Evolutionary conservation across 1,140 invertebrate genomes (phyloP).

Genomic region (Drosophila punjabiensis): DNA sequence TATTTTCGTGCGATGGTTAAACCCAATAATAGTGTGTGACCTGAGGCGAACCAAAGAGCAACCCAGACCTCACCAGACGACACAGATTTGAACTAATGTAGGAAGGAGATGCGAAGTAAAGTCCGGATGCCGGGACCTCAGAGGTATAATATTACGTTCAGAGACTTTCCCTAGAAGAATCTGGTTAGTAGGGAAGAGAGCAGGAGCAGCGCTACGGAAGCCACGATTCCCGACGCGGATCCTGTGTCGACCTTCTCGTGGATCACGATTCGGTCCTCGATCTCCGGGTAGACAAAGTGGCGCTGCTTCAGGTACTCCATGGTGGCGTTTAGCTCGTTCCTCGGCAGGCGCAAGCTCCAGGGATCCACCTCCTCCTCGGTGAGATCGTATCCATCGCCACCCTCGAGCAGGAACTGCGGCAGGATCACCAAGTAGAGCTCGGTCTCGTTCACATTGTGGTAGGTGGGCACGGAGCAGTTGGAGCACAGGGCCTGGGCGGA

Average conservation of each 20-base stretch:
- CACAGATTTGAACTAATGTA: constrained; percentile 5
- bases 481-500: constrained; percentile 86
- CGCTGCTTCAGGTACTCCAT: constrained; percentile 57
- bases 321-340: constrained; percentile 59
- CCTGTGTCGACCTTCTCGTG: constrained; percentile 25
- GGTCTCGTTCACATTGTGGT: constrained; percentile 83
- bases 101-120: too few relatives aligned
- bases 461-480: constrained; percentile 86
- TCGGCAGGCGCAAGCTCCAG: constrained; percentile 27
- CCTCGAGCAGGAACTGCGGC: constrained; percentile 55
- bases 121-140: constrained; percentile 3
- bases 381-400: constrained; percentile 65
- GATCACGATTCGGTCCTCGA: constrained; percentile 86
- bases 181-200: constrained; percentile 38
- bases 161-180: constrained; percentile 17
- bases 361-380: constrained; percentile 28
- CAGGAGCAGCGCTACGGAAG: constrained; percentile 47
- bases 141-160: not conserved
- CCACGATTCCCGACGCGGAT: constrained; percentile 36
- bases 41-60: not conserved
- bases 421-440: constrained; percentile 87
- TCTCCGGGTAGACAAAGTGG: constrained; percentile 86
- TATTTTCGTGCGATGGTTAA: constrained; percentile 4
- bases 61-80: not conserved
- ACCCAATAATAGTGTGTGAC: not conserved